Evolutionary conservation across 1,140 invertebrate species (phyloP).

Genomic region (Hycleus phaleratus): DNA sequence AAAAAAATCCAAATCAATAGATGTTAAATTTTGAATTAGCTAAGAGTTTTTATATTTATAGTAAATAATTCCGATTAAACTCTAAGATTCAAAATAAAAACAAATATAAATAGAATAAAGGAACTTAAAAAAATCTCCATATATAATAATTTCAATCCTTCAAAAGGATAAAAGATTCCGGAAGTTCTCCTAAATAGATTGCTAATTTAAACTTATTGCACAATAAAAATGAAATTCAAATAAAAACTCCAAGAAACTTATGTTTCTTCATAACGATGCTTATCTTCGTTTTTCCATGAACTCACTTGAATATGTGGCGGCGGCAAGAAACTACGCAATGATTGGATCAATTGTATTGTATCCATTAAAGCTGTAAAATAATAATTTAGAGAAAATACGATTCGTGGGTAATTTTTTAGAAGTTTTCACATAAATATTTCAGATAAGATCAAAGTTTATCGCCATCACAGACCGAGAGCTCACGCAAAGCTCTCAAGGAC

Average conservation of each 20-base stretch:
- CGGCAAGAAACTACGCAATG: constrained; percentile 70
- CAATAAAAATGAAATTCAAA: not conserved
- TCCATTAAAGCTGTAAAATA: constrained; percentile 63
- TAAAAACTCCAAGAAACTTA: constrained; percentile 19
- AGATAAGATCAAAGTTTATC: constrained; percentile 38
- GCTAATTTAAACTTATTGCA: not conserved
- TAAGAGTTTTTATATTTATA: not conserved
- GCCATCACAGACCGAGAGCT: constrained; percentile 33
- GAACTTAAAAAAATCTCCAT: constrained; percentile 5
- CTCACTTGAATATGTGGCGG: constrained; percentile 78
- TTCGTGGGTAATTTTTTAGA: not conserved
- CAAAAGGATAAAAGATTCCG: constrained; percentile 3
- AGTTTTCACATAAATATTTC: constrained; percentile 33
- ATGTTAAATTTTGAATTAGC: no score
- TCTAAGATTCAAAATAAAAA: not conserved
- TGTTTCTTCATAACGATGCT: constrained; percentile 52
- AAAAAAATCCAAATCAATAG: not conserved
- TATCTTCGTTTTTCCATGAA: constrained; percentile 81
- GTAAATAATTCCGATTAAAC: constrained; percentile 1
- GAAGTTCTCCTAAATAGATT: constrained; percentile 1
- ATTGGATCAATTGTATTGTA: constrained; percentile 77
- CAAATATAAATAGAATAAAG: constrained; percentile 7
- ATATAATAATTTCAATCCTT: constrained; percentile 13
- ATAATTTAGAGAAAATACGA: no score
- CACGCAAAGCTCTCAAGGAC: constrained; percentile 32